phyloP scores from a whole-genome alignment of 92 coral and sea anemone genomes.

The Epizoanthus scotinus region DNA sequence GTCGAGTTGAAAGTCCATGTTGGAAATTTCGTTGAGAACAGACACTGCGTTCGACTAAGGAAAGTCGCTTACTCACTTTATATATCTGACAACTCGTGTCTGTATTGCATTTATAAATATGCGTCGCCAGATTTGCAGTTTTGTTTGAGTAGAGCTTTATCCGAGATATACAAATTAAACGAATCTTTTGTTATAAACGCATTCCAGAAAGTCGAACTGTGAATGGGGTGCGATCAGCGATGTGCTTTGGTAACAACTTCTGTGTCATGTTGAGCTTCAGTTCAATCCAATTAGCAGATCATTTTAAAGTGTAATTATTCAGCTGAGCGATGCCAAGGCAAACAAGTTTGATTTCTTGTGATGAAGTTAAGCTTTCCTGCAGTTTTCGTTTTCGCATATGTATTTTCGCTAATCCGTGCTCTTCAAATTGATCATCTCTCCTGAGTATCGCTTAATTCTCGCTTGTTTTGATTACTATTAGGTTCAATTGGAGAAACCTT shows the following conservation, averaged over 20 bases:
- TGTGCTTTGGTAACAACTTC: not conserved
- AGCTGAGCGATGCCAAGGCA: not conserved
- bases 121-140: not conserved
- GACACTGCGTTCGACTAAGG: not conserved
- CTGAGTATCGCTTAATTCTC: not conserved
- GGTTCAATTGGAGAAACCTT: not conserved
- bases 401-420: no score
- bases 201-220: not conserved
- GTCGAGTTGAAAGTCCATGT: no score
- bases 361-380: not conserved
- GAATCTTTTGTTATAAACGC: not conserved
- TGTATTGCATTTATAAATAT: not conserved
- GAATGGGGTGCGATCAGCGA: not conserved
- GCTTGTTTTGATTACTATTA: not conserved
- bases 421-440: not conserved
- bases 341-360: not conserved
- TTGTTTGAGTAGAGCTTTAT: slow-evolving; percentile 26
- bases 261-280: not conserved
- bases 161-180: not conserved
- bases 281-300: slow-evolving; percentile 6
- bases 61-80: not conserved
- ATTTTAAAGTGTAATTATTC: not conserved
- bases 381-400: not conserved
- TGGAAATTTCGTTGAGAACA: not conserved
- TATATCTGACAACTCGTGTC: not conserved